phyloP scores from a whole-genome alignment of 2,888 invertebrate genomes.

The Sylvicola fuscatus region DNA sequence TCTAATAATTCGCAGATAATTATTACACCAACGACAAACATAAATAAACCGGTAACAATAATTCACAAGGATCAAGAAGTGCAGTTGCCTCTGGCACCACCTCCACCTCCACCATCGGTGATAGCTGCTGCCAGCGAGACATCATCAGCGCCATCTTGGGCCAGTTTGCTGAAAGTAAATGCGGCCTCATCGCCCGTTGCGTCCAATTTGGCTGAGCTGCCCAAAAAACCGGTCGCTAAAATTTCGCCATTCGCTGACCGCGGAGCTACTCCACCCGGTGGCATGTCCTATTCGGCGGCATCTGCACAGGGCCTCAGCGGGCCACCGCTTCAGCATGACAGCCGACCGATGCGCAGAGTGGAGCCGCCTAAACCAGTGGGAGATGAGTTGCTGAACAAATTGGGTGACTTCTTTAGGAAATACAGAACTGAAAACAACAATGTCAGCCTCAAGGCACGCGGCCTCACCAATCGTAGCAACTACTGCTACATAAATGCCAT shows the following conservation, averaged over 20 bases:
- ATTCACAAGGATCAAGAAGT: conserved; percentile 8
- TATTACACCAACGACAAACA: too few relatives aligned
- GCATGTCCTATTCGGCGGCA: conserved; percentile 23
- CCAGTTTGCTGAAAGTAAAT: conserved; percentile 32
- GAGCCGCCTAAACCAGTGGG: too few relatives aligned
- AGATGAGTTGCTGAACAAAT: conserved; percentile 11
- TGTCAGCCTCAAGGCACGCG: conserved; percentile 67
- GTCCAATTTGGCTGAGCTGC: conserved; percentile 13
- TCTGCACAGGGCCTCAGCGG: conserved; percentile 20
- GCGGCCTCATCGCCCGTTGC: conserved; percentile 11
- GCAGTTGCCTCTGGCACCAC: conserved; percentile 27
- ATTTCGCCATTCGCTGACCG: conserved; percentile 33
- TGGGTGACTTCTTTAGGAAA: conserved; percentile 52
- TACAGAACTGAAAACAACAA: conserved; percentile 60
- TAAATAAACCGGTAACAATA: too few relatives aligned
- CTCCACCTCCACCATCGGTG: conserved; percentile 20
- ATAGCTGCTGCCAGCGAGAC: too few relatives aligned
- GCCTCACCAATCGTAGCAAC: conserved; percentile 81
- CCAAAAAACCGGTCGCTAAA: conserved; percentile 37
- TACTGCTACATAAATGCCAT: conserved; percentile 95
- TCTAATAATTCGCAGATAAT: too few relatives aligned
- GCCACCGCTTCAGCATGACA: too few relatives aligned
- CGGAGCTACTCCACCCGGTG: conserved; percentile 14
- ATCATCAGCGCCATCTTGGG: conserved; percentile 35
- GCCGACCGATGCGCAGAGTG: too few relatives aligned